phyloP scores from a whole-genome alignment of 1,140 invertebrate genomes.

The Schlechtendalia chinensis region DNA sequence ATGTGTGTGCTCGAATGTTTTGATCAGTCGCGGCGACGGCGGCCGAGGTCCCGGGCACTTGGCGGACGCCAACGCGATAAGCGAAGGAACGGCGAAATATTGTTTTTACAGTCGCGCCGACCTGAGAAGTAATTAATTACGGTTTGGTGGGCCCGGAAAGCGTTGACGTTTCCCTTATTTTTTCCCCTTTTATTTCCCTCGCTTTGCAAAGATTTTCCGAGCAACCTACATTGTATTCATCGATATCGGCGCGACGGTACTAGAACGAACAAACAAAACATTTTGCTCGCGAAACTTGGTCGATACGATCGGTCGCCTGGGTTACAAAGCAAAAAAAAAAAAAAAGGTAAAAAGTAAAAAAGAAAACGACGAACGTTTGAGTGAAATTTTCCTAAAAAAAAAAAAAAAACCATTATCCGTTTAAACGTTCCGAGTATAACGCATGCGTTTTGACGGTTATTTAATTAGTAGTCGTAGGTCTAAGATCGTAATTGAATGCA shows the following conservation, averaged over 20 bases:
- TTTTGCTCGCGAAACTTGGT: constrained; percentile 1
- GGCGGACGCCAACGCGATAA: background rate
- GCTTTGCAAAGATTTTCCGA: background rate
- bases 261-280: background rate
- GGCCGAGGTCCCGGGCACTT: background rate
- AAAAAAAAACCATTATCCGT: too few relatives aligned
- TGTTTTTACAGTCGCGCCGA: background rate
- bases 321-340: background rate
- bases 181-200: background rate
- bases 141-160: background rate
- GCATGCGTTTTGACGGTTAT: too few relatives aligned
- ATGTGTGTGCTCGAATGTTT: background rate
- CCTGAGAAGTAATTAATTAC: constrained; percentile 13
- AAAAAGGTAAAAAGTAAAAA: too few relatives aligned
- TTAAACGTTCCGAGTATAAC: too few relatives aligned
- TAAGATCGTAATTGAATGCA: too few relatives aligned
- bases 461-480: too few relatives aligned
- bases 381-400: too few relatives aligned
- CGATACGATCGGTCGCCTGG: background rate
- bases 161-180: background rate
- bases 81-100: constrained; percentile 16
- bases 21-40: background rate
- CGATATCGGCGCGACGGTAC: background rate
- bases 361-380: too few relatives aligned
- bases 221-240: background rate